Percentiles rank a stretch among this genome's conserved stretches.
phyloP scores from a whole-genome alignment of 2,888 invertebrate genomes.

The Acanthoscelides obtectus region DNA sequence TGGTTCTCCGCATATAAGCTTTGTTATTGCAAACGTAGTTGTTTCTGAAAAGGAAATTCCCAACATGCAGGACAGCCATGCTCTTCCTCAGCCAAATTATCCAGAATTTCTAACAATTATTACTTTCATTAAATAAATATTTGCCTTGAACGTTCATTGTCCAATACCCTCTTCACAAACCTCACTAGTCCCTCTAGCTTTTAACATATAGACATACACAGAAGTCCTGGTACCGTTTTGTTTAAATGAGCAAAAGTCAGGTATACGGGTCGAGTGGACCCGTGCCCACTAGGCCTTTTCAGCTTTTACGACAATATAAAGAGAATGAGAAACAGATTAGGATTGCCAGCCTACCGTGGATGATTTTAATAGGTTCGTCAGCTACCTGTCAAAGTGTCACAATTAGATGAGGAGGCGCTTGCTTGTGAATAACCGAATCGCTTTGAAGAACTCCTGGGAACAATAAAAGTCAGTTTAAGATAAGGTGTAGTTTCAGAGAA shows the following conservation, averaged over 20 bases:
- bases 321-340: not conserved
- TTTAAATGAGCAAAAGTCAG: not conserved
- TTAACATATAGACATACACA: not conserved
- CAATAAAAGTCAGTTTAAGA: not conserved
- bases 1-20: too few species aligned
- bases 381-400: not conserved
- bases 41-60: too few species aligned
- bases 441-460: not conserved
- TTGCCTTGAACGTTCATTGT: too few species aligned
- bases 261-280: not conserved
- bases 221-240: not conserved
- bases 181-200: not conserved
- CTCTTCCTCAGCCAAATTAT: too few species aligned
- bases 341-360: not conserved
- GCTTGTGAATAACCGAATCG: not conserved
- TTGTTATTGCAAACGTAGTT: too few species aligned
- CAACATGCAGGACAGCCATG: too few species aligned
- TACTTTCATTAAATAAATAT: too few species aligned
- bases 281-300: not conserved
- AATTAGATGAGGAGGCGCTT: not conserved
- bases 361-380: constrained; percentile 18
- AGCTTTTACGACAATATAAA: not conserved
- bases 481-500: too few species aligned
- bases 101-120: too few species aligned
- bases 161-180: not conserved